These are phyloP conservation scores for Characodon lateralis DNA, from an alignment of 2,797 vertebrate species.

Conservation along the genomic window DNA sequence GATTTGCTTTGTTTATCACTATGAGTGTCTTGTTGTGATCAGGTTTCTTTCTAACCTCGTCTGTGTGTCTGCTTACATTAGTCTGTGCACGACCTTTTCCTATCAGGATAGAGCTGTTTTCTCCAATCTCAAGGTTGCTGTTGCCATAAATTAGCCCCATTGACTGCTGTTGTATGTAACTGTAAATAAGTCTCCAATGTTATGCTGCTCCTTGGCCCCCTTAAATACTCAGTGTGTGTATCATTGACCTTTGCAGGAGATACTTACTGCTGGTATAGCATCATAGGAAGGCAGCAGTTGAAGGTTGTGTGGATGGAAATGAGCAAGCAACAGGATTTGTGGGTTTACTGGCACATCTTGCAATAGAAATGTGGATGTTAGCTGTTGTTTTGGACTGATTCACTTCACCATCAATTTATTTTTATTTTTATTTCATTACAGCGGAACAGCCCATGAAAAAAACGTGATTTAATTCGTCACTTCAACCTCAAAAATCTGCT, in stretches of 20 bases:
- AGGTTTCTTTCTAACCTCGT: constrained; percentile 12
- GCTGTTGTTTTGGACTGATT: neutral
- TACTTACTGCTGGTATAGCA: neutral
- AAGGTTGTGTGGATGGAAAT: neutral
- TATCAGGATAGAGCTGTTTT: constrained; percentile 54
- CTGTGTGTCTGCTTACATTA: constrained; percentile 17
- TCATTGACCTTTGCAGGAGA: constrained; percentile 21
- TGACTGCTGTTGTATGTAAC: constrained; percentile 36
- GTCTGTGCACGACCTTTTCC: constrained; percentile 27
- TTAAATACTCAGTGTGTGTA: constrained; percentile 10
- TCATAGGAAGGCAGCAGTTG: constrained; percentile 1
- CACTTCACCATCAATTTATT: neutral
- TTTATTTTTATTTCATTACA: neutral
- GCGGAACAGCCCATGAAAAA: neutral
- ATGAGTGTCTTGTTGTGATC: constrained; percentile 30
- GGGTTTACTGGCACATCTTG: neutral
- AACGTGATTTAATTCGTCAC: neutral
- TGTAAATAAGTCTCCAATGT: constrained; percentile 58
- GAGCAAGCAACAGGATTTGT: constrained; percentile 4
- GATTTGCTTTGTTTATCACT: constrained; percentile 51
- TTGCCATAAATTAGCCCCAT: constrained; percentile 47
- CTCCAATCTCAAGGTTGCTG: constrained; percentile 54
- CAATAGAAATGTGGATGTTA: neutral
- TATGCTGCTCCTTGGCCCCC: constrained; percentile 13
- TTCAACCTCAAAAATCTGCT: neutral